These are phyloP conservation scores for Listrodromus nycthemerus DNA, from an alignment of 2,888 invertebrate genomes.

Conservation along the genomic window DNA sequence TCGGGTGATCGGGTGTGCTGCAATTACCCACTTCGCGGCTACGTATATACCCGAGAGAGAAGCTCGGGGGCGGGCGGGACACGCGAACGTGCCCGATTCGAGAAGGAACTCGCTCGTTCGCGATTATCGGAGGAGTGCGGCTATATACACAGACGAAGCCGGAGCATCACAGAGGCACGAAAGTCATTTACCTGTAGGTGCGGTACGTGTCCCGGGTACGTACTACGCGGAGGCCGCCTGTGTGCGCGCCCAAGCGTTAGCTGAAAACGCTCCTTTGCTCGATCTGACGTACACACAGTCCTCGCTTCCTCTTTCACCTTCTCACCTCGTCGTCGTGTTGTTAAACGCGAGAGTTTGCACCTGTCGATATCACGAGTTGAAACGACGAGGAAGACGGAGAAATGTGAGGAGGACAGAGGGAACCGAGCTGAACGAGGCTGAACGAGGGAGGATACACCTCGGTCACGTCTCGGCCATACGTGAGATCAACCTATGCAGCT, in stretches of 20 bases:
- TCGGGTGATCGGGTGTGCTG: constrained; percentile 62
- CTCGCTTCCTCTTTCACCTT: constrained; percentile 46
- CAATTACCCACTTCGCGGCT: constrained; percentile 68
- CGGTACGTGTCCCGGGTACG: constrained; percentile 64
- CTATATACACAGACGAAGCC: background rate
- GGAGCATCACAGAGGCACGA: constrained; percentile 57
- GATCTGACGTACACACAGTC: constrained; percentile 23
- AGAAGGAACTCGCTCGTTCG: constrained; percentile 46
- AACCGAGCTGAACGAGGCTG: constrained; percentile 4
- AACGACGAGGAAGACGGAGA: constrained; percentile 44
- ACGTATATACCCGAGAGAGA: constrained; percentile 1
- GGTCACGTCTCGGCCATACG: constrained; percentile 79
- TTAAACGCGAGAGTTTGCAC: constrained; percentile 75
- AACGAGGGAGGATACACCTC: constrained; percentile 65
- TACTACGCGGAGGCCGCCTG: constrained; percentile 20
- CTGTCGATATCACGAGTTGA: constrained; percentile 75
- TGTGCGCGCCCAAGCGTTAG: constrained; percentile 31
- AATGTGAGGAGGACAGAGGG: constrained; percentile 4
- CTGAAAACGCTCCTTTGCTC: constrained; percentile 48
- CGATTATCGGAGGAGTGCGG: constrained; percentile 12
- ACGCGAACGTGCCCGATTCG: constrained; percentile 60
- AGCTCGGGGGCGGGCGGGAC: constrained; percentile 10
- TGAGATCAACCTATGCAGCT: constrained; percentile 71
- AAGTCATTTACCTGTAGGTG: constrained; percentile 67
- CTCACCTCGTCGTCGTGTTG: constrained; percentile 68